A percentile compares a stretch with the other conserved stretches of the same genome.
Evolutionary conservation across 2,113 vertebrate species (phyloP).

Genomic region (Labeo catla): DNA sequence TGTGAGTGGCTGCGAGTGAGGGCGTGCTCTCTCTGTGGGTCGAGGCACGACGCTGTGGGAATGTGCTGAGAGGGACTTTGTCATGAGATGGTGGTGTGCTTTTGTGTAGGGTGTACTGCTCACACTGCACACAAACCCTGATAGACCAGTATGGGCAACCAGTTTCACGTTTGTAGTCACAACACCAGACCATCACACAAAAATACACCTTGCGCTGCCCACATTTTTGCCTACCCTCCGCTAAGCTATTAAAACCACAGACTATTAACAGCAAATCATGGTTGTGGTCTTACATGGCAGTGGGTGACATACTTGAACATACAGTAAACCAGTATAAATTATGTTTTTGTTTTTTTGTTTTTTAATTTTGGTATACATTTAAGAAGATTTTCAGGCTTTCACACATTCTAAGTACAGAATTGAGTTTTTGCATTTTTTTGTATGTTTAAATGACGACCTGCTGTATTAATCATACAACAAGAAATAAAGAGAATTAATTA

Average conservation of each 20-base stretch:
- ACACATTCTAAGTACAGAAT: background rate
- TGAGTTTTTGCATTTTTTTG: background rate
- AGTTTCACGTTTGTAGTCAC: constrained; percentile 11
- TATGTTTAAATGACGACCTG: background rate
- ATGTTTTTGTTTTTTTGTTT: too few species aligned
- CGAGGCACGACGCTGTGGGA: background rate
- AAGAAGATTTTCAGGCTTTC: too few species aligned
- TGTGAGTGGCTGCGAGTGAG: background rate
- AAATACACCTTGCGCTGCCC: background rate
- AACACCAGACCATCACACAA: background rate
- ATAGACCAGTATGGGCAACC: background rate
- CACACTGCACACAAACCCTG: constrained; percentile 7
- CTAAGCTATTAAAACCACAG: background rate
- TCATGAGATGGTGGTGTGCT: background rate
- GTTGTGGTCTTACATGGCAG: background rate
- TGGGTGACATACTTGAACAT: too few species aligned
- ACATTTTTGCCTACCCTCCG: background rate
- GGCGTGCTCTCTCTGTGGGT: background rate
- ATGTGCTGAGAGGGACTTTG: constrained; percentile 24
- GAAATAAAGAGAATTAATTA: background rate
- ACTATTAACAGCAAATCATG: background rate
- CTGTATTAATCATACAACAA: background rate
- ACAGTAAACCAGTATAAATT: too few species aligned
- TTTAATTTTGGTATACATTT: too few species aligned
- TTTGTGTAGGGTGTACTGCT: background rate